Percentiles rank a stretch among this genome's conserved stretches.
These are phyloP conservation scores for Nasonia vitripennis DNA, from an alignment of 1,140 invertebrate genomes.

Conservation along the genomic window DNA sequence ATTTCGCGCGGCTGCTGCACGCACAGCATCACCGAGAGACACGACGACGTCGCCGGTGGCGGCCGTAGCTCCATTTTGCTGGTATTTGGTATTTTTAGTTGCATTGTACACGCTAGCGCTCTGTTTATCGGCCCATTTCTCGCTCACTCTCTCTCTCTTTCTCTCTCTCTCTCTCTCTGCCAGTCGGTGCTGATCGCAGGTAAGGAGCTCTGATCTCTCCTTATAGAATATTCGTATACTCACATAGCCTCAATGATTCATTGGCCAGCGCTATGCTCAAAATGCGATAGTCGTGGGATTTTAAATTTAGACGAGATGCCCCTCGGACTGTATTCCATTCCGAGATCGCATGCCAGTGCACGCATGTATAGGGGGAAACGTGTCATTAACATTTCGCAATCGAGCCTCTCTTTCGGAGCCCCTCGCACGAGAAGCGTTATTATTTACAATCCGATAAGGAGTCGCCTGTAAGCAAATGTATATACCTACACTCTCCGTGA, in stretches of 20 bases:
- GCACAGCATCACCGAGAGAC: background rate
- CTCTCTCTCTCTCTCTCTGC: background rate
- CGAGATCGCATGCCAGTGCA: background rate
- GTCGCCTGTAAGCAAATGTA: background rate
- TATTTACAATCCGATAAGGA: background rate
- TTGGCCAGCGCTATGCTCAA: background rate
- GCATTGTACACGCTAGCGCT: background rate
- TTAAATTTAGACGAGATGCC: background rate
- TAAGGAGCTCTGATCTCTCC: background rate
- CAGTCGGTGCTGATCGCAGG: background rate
- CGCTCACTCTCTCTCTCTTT: background rate
- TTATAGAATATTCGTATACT: background rate
- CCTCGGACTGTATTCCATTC: background rate
- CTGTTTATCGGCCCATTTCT: background rate
- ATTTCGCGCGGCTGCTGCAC: background rate
- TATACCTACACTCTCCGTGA: background rate
- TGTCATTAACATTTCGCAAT: background rate
- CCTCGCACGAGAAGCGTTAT: background rate
- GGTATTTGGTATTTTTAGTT: conserved; percentile 29
- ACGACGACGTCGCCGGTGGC: background rate
- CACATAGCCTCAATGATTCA: background rate
- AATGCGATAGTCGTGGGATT: background rate
- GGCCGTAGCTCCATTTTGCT: conserved; percentile 23
- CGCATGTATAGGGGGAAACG: background rate
- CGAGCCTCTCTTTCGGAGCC: background rate